These are phyloP conservation scores for Sussaba pulchella DNA, from an alignment of 2,888 invertebrate genomes.

Conservation along the genomic window DNA sequence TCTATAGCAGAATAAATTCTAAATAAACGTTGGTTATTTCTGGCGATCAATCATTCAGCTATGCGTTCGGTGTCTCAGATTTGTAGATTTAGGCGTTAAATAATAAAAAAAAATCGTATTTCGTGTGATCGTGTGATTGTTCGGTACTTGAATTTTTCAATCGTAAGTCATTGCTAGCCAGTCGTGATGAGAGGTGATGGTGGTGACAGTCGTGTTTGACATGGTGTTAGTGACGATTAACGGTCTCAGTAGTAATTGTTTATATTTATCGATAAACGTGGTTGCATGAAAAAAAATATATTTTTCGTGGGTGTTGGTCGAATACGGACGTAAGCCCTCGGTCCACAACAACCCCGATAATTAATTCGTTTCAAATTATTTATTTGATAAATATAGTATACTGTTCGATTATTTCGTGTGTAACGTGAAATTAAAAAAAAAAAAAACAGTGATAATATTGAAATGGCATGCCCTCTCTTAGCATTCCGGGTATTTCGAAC, in stretches of 20 bases:
- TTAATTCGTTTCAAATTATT: conserved; percentile 1
- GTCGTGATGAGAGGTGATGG: no score
- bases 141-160: conserved; percentile 1
- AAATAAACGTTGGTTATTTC: conserved; percentile 37
- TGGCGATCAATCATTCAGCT: conserved; percentile 50
- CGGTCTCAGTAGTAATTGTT: conserved; percentile 34
- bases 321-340: conserved; percentile 59
- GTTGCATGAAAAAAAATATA: conserved; percentile 47
- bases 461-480: conserved; percentile 70
- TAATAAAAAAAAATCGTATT: conserved; percentile 38
- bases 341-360: conserved; percentile 47
- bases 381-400: conserved; percentile 25
- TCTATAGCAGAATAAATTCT: conserved; percentile 53
- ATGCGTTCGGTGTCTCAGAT: conserved; percentile 34
- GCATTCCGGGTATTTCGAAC: conserved; percentile 70
- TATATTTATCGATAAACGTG: conserved; percentile 51
- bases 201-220: no score
- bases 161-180: conserved; percentile 40
- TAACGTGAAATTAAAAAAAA: no score
- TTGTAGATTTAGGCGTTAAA: conserved; percentile 43
- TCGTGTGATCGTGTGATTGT: conserved; percentile 50
- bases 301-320: conserved; percentile 62
- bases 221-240: conserved; percentile 12
- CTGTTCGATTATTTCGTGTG: conserved; percentile 67
- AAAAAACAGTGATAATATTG: conserved; percentile 69